phyloP scores from a whole-genome alignment of 1,140 invertebrate genomes.

The Lordiphosa collinella region DNA sequence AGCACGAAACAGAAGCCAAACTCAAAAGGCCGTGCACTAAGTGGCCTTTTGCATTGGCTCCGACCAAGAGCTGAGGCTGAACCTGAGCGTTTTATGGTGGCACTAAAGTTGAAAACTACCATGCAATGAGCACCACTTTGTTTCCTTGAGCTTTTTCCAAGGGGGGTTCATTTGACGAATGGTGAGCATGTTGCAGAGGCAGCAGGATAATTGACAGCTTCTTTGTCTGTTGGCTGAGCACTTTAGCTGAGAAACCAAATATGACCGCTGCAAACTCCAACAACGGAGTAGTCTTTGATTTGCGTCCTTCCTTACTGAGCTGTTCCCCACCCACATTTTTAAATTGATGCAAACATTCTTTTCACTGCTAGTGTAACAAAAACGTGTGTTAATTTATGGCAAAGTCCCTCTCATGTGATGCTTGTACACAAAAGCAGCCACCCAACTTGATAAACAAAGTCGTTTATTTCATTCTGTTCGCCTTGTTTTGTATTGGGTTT shows the following conservation, averaged over 20 bases:
- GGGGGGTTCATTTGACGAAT: constrained; percentile 10
- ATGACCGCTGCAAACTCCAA: not conserved
- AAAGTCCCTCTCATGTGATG: not conserved
- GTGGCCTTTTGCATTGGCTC: not conserved
- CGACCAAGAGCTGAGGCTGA: constrained; percentile 1
- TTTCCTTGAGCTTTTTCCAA: not conserved
- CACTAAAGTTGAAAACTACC: not conserved
- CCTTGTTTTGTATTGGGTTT: constrained; percentile 1
- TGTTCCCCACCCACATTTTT: not conserved
- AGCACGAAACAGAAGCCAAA: constrained; percentile 7
- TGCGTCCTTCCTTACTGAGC: not conserved
- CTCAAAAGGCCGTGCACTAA: constrained; percentile 8
- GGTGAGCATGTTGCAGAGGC: constrained; percentile 3
- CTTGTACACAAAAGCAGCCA: not conserved
- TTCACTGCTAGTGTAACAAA: not conserved
- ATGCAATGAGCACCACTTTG: not conserved
- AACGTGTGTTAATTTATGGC: constrained; percentile 1
- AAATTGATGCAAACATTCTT: not conserved
- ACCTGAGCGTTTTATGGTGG: not conserved
- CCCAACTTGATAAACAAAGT: constrained; percentile 4
- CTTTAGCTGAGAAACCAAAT: not conserved
- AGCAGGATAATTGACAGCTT: constrained; percentile 22
- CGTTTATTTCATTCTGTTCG: constrained; percentile 11
- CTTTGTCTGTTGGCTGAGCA: constrained; percentile 20
- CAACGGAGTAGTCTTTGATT: not conserved